Evolutionary conservation across 2,113 vertebrate genomes (phyloP).

Genomic region (Mustela nigripes): DNA sequence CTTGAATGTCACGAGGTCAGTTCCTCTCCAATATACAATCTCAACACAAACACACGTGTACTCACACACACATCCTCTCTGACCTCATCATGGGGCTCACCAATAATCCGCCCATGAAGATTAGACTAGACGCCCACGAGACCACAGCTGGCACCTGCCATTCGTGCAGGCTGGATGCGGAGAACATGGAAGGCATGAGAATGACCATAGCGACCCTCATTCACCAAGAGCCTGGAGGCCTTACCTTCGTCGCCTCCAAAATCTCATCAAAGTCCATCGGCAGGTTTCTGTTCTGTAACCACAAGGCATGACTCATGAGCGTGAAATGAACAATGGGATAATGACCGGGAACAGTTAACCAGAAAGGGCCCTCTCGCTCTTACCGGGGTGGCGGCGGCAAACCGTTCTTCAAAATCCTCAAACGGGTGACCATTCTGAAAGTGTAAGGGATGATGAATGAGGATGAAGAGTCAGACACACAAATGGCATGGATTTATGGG

Average conservation of each 20-base stretch:
- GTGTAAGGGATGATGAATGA: constrained; percentile 77
- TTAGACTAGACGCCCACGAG: accelerated
- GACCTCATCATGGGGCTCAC: accelerated
- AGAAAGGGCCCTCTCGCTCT: constrained; percentile 44
- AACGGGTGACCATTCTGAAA: constrained; percentile 70
- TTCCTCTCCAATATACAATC: neutral
- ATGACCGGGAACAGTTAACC: neutral
- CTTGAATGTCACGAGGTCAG: neutral
- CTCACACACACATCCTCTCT: neutral
- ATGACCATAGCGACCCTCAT: neutral
- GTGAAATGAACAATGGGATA: constrained; percentile 86
- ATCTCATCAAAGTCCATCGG: constrained; percentile 93
- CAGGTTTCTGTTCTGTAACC: constrained; percentile 94
- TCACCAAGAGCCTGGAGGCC: constrained; percentile 70
- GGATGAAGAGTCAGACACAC: constrained; percentile 80
- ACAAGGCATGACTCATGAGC: constrained; percentile 90
- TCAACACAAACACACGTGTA: accelerated
- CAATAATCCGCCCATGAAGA: neutral
- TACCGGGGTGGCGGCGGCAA: constrained; percentile 78
- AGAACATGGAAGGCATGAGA: accelerated
- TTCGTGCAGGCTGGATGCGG: accelerated
- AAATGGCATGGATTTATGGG: constrained; percentile 87
- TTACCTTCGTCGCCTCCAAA: constrained; percentile 94
- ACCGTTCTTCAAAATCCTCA: constrained; percentile 79
- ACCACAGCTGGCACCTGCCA: accelerated